These are phyloP conservation scores for Lasius platythorax DNA, from an alignment of 2,888 invertebrate genomes.

Conservation along the genomic window DNA sequence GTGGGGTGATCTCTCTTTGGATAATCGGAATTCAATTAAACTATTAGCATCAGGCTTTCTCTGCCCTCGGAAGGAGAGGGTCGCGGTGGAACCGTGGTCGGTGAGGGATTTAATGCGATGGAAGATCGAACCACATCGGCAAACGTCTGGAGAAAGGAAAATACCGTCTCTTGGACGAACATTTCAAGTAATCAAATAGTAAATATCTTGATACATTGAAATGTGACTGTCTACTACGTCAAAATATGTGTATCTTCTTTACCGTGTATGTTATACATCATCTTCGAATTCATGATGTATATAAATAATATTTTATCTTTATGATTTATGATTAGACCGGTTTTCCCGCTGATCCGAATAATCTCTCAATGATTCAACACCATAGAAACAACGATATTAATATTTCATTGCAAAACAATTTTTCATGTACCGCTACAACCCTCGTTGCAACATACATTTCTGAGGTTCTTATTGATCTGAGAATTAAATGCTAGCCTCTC, in stretches of 20 bases:
- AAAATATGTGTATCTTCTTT: neutral
- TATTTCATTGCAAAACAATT: constrained; percentile 45
- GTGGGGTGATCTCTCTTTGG: constrained; percentile 79
- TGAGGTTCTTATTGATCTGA: constrained; percentile 18
- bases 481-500: constrained; percentile 44
- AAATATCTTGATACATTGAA: constrained; percentile 31
- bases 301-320: constrained; percentile 4
- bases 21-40: constrained; percentile 86
- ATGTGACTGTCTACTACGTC: neutral
- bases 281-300: neutral
- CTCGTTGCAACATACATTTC: constrained; percentile 11
- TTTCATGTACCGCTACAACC: constrained; percentile 30
- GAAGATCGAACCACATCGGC: constrained; percentile 75
- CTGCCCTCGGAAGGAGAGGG: constrained; percentile 30
- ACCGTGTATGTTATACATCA: neutral
- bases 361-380: constrained; percentile 19
- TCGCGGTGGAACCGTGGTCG: constrained; percentile 10
- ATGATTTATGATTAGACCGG: constrained; percentile 13
- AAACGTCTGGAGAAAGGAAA: constrained; percentile 42
- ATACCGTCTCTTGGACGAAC: neutral
- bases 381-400: constrained; percentile 2
- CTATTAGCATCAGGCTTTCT: constrained; percentile 78
- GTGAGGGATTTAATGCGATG: constrained; percentile 73
- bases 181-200: neutral
- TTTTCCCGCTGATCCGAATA: neutral